Evolutionary conservation across 2,113 vertebrate genomes (phyloP), one percentile per base, ranked within the genome.

Genomic region (Typhlomys cinereus): DNA sequence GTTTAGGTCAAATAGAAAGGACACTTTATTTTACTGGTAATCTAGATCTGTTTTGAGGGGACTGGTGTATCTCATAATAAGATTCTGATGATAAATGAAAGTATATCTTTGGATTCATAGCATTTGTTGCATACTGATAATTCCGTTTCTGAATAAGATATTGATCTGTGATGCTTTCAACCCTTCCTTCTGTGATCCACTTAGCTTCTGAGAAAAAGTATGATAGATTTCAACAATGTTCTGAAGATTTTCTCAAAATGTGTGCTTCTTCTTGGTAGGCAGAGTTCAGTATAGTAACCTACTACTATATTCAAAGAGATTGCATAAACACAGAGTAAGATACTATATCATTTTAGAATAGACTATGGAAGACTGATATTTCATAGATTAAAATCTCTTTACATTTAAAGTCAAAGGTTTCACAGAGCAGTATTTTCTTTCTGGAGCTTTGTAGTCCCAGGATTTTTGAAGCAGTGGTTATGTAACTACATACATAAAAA

Each of bases 311-410:
- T n/a, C 39, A 78, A 88, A 61, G n/a, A 69, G 54, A 90, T 90
- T 44, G 25, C 31, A 74, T 61, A 29, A 57, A 21, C 36, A 31
- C 39, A 29, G 64, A n/a, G 6, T 50, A 70, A 78, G 78, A 61
- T 4, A 61, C 20, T 1, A 2, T 82, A 73, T 71, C n/a, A 61
- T 83, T 79, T 94, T 71, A 79, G 62, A 62, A 78, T 70, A 27
- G 54, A 73, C n/a, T 70, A 0, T 59, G 1, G 76, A 76, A 87
- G 73, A 29, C 7, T 9, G 50, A 5, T 78, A 25, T 70, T 69
- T 94, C 64, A 81, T 29, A 61, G 82, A 7, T 61, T 73, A 81
- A 89, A 69, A 80, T 78, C 44, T 73, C 62, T 91, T 85, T 73
- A 67, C 62, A 41, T 48, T 64, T 70, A 46, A 80, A 61, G 25